phyloP scores from a whole-genome alignment of 2,888 invertebrate species.

The Lycocerus yunnanus region DNA sequence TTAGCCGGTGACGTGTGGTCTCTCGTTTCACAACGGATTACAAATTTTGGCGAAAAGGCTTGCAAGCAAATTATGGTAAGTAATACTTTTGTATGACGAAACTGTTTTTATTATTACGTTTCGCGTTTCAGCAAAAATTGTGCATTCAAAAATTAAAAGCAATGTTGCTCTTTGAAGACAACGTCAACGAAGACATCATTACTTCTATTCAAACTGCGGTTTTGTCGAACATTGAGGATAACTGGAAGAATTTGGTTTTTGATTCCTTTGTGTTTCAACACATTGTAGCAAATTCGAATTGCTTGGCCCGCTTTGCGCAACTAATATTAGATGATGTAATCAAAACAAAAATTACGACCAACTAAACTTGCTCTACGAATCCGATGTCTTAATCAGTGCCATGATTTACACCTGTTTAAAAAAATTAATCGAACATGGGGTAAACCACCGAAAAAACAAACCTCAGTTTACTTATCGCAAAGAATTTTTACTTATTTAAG shows the following conservation, averaged over 20 bases:
- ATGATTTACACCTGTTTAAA: slow-evolving; percentile 38
- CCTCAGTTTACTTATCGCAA: slow-evolving; percentile 31
- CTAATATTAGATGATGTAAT: slow-evolving; percentile 28
- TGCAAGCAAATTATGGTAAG: slow-evolving; percentile 47
- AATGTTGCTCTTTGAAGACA: slow-evolving; percentile 45
- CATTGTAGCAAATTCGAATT: slow-evolving; percentile 38
- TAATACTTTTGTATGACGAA: slow-evolving; percentile 3
- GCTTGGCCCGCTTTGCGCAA: slow-evolving; percentile 28
- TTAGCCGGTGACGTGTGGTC: slow-evolving; percentile 51
- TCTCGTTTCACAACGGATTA: slow-evolving; percentile 51
- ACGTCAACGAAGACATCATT: slow-evolving; percentile 41
- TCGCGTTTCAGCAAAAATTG: slow-evolving; percentile 48
- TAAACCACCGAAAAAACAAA: slow-evolving; percentile 41
- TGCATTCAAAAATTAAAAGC: slow-evolving; percentile 49
- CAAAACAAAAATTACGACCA: slow-evolving; percentile 1
- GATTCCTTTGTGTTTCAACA: slow-evolving; percentile 45
- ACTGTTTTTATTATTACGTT: background rate
- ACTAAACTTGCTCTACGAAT: slow-evolving; percentile 9
- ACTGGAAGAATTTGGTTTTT: slow-evolving; percentile 44
- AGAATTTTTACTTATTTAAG: slow-evolving; percentile 37
- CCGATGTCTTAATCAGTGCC: slow-evolving; percentile 37
- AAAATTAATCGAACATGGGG: slow-evolving; percentile 47
- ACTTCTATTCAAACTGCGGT: slow-evolving; percentile 39
- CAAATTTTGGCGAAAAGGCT: slow-evolving; percentile 52
- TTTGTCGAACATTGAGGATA: slow-evolving; percentile 40